A percentile compares a stretch with the other conserved stretches of the same genome.
phyloP scores from a whole-genome alignment of 1,140 invertebrate genomes.

The Euwallacea fornicatus region DNA sequence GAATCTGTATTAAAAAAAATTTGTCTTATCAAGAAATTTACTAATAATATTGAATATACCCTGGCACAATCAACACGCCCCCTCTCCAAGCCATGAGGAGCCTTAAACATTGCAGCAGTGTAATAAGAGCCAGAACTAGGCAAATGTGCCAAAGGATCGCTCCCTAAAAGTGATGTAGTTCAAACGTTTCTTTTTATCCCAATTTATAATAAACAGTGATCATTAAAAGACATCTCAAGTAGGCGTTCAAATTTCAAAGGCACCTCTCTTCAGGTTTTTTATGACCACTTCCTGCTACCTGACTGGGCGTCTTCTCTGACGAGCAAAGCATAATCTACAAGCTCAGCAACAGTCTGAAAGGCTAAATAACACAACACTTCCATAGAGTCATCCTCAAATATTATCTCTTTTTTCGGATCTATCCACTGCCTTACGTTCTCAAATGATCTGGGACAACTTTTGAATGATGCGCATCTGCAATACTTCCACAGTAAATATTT shows the following conservation, averaged over 20 bases:
- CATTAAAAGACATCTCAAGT: too few relatives aligned
- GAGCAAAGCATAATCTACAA: conserved; percentile 68
- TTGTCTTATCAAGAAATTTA: neutral
- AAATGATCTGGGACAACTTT: conserved; percentile 48
- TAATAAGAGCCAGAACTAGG: conserved; percentile 58
- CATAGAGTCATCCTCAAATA: conserved; percentile 55
- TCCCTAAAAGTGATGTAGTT: conserved; percentile 18
- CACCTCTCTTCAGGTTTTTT: too few relatives aligned
- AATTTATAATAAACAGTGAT: neutral
- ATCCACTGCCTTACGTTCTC: conserved; percentile 58
- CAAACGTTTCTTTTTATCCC: neutral
- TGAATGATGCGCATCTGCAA: conserved; percentile 44
- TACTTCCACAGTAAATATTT: conserved; percentile 1
- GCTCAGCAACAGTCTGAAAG: conserved; percentile 71
- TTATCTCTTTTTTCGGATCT: conserved; percentile 57
- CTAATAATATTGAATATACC: conserved; percentile 1
- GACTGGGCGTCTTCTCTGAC: conserved; percentile 64
- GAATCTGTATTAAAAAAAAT: conserved; percentile 44
- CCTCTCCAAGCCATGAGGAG: conserved; percentile 52
- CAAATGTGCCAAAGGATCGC: conserved; percentile 60
- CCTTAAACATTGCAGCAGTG: conserved; percentile 53
- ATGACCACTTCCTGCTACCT: conserved; percentile 34
- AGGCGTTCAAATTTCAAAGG: too few relatives aligned
- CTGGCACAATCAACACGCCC: conserved; percentile 58
- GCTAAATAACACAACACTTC: conserved; percentile 70